phyloP scores from a whole-genome alignment of 2,797 vertebrate genomes.

The Helostoma temminkii region DNA sequence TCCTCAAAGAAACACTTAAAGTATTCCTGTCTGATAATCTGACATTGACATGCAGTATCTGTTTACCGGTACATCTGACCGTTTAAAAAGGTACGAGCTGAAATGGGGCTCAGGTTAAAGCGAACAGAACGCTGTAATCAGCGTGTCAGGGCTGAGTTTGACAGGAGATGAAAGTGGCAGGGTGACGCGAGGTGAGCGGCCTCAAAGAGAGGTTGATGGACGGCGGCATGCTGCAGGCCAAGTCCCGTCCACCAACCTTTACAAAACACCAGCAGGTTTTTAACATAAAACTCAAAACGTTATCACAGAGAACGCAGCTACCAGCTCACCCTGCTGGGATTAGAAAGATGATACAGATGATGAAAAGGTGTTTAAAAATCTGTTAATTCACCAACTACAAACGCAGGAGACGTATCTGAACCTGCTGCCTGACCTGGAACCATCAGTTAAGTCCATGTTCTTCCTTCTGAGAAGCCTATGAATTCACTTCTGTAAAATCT shows the following conservation, averaged over 20 bases:
- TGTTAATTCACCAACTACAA: neutral
- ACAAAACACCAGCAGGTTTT: neutral
- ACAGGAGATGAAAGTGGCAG: conserved; percentile 29
- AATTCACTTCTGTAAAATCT: neutral
- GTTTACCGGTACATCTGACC: neutral
- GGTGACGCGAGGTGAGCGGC: neutral
- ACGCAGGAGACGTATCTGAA: neutral
- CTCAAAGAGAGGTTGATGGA: neutral
- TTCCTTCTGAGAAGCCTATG: neutral
- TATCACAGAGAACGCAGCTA: neutral
- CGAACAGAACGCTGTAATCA: neutral
- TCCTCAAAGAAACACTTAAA: neutral
- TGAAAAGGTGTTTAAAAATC: neutral
- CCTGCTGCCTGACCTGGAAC: neutral
- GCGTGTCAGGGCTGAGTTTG: neutral
- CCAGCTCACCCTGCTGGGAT: conserved; percentile 1
- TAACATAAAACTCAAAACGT: neutral
- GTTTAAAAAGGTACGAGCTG: neutral
- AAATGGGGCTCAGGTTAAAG: neutral
- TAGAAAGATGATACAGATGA: conserved; percentile 1
- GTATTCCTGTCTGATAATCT: conserved; percentile 7
- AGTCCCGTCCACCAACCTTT: conserved; percentile 3
- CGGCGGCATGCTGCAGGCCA: neutral
- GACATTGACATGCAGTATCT: neutral
- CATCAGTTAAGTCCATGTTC: neutral